Evolutionary conservation across 2,888 invertebrate species (phyloP), one percentile per base, ranked within the genome.

Genomic region (Masnerella sp.): DNA sequence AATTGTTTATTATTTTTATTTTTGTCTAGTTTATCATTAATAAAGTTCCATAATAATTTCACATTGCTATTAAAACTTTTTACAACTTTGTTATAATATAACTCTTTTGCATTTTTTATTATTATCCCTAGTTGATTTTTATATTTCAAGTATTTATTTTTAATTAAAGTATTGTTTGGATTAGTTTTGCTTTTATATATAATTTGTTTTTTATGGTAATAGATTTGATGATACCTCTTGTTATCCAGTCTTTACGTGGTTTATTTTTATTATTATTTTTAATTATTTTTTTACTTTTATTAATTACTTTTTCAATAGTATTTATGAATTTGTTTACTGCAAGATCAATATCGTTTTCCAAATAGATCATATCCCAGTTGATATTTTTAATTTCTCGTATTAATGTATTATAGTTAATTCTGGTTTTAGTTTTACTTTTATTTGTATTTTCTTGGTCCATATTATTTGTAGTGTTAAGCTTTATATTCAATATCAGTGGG

Each of bases 1-100:
- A n/a, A 49, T 17, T 20, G 34, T 12, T 51, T 51, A n/a, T 1
- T 5, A 34, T 2, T 34, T 43, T 43, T 43, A 11, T 18, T 43
- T 43, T 18, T 43, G 2, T 20, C 11, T 11, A 9, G 15, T 14
- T 14, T 38, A 9, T 34, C 11, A 8, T n/a, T 11, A n/a, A 11
- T 11, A 34, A 34, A 34, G 9, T 34, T 5, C 34, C n/a, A 34
- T 34, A 34, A n/a, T 34, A 3, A 8, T 25, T 25, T 25, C 4
- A 25, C 25, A 25, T 25, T 7, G 7, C 7, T 25, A 7, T 25
- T 25, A 25, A 25, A 25, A 5, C 7, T 25, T n/a, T n/a, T n/a
- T n/a, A n/a, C n/a, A n/a, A n/a, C n/a, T n/a, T n/a, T n/a, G n/a
- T n/a, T n/a, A n/a, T n/a, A n/a, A n/a, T n/a, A n/a, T n/a, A n/a